These are phyloP conservation scores for Phylloscopus trochilus DNA, from an alignment of 2,113 vertebrate species.

Conservation along the genomic window DNA sequence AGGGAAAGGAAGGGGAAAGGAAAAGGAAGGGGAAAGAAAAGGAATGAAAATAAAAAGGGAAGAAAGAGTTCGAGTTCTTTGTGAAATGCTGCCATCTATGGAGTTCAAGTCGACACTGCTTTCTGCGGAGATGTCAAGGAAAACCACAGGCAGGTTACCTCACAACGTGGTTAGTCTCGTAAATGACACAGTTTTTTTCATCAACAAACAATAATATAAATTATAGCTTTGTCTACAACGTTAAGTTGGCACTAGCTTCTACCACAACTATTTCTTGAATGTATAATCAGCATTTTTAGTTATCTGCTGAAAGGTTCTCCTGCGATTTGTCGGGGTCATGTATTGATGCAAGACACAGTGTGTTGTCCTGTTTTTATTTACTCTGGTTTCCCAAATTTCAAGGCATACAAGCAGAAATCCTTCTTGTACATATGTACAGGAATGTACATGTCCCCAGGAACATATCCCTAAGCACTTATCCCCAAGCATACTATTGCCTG, in stretches of 20 bases:
- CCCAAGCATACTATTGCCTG: neutral
- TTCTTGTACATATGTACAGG: neutral
- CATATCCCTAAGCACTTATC: too few relatives aligned
- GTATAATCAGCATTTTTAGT: neutral
- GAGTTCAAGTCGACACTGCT: constrained; percentile 42
- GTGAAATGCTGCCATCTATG: constrained; percentile 96
- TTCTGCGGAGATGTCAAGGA: neutral
- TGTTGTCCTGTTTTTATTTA: neutral
- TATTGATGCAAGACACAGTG: neutral
- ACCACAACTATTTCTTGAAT: neutral
- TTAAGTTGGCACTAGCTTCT: neutral
- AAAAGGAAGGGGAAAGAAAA: neutral
- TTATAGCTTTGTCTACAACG: neutral
- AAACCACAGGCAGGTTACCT: neutral
- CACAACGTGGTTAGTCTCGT: neutral
- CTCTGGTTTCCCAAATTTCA: neutral
- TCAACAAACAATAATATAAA: constrained; percentile 40
- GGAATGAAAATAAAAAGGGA: too few relatives aligned
- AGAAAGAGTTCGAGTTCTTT: constrained; percentile 69
- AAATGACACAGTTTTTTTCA: neutral
- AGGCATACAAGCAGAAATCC: neutral
- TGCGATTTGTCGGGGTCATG: neutral
- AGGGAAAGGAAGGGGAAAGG: too few relatives aligned
- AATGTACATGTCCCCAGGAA: too few relatives aligned
- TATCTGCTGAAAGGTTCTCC: neutral